phyloP scores from a whole-genome alignment of 2,113 vertebrate genomes.

The Desmodus rotundus region DNA sequence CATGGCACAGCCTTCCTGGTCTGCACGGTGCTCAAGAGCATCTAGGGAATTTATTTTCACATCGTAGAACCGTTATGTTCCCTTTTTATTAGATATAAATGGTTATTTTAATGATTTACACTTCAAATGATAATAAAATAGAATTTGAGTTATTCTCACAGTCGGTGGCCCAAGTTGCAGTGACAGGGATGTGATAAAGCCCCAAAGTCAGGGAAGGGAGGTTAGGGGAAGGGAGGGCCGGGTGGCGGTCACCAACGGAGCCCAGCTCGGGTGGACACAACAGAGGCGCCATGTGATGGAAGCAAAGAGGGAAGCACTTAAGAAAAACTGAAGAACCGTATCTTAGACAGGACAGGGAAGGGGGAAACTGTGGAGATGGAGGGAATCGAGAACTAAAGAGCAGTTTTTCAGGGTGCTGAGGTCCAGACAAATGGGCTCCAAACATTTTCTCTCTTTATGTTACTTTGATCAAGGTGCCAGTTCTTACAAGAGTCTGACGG shows the following conservation, averaged over 20 bases:
- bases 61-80: not conserved
- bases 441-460: not conserved
- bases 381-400: not conserved
- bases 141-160: not conserved
- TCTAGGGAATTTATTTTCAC: not conserved
- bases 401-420: not conserved
- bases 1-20: not conserved
- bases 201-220: not conserved
- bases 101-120: not conserved
- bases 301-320: fast-evolving
- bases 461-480: not conserved
- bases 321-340: not conserved
- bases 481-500: not conserved
- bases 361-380: not conserved
- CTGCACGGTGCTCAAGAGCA: fast-evolving
- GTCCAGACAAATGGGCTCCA: not conserved
- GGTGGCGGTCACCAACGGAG: not conserved
- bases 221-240: not conserved
- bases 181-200: no score
- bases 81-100: not conserved
- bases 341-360: not conserved
- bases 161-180: not conserved
- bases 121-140: not conserved
- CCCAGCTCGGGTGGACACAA: not conserved
- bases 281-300: not conserved